Conservation (phyloP, 2,888 invertebrate species). For the Hymenopus coronatus region DNA sequence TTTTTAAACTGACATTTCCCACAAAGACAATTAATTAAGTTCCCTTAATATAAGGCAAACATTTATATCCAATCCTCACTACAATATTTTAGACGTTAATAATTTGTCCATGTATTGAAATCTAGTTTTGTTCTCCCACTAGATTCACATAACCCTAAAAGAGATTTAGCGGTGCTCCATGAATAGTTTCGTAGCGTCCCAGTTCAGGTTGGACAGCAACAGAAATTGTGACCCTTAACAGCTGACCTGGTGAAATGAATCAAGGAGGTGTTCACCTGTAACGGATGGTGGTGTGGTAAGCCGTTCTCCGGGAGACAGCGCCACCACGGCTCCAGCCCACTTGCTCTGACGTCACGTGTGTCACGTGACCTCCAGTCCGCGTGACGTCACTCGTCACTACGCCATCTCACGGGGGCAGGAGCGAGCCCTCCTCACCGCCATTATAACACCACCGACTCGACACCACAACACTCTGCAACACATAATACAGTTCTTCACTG, state of each 20-base stretch:
- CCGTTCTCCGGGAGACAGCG: conserved; percentile 33
- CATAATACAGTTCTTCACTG: not conserved
- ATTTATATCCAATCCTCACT: no score
- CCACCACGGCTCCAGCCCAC: conserved; percentile 32
- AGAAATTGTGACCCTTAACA: not conserved
- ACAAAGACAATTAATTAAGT: no score
- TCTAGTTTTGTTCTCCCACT: no score
- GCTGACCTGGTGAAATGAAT: not conserved
- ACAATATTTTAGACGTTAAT: no score
- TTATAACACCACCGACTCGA: conserved; percentile 9
- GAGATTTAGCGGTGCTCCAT: no score
- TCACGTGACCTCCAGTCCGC: conserved; percentile 32
- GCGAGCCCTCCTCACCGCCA: conserved; percentile 14
- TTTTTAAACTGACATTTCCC: no score
- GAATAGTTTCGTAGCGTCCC: no score
- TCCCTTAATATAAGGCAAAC: no score
- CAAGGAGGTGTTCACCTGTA: conserved; percentile 27
- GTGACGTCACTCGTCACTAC: conserved; percentile 33
- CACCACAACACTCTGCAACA: conserved; percentile 1
- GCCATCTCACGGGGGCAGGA: conserved; percentile 29
- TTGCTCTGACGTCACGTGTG: conserved; percentile 32
- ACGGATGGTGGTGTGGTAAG: conserved; percentile 33
- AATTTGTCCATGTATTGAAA: no score
- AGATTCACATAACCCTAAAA: no score
- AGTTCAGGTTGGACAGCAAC: no score